A percentile compares a stretch with the other conserved stretches of the same genome.
These are phyloP conservation scores for Echiichthys vipera DNA, from an alignment of 2,797 vertebrate species.

Conservation along the genomic window DNA sequence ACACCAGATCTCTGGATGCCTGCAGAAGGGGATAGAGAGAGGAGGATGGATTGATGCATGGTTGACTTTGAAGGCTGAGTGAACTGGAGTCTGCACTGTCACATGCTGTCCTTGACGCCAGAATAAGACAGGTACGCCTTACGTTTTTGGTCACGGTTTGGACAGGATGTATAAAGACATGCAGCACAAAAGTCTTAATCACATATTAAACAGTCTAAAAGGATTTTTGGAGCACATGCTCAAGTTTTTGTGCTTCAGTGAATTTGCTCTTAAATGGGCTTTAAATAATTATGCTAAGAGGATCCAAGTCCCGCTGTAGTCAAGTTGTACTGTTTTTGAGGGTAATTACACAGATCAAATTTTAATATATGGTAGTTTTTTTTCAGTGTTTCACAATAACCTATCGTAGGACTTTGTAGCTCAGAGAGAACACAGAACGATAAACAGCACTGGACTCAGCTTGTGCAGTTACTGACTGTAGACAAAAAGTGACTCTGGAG, in stretches of 20 bases:
- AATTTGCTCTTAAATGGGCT: constrained; percentile 18
- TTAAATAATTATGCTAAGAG: constrained; percentile 44
- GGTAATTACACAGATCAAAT: constrained; percentile 1
- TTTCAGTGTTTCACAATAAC: background rate
- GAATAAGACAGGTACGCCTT: background rate
- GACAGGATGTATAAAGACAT: background rate
- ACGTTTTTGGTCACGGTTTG: background rate
- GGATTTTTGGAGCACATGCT: background rate
- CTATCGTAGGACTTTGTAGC: background rate
- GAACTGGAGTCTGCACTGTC: background rate
- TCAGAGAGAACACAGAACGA: background rate
- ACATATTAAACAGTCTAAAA: background rate
- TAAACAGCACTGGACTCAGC: background rate
- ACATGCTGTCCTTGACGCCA: background rate
- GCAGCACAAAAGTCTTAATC: background rate
- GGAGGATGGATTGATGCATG: background rate
- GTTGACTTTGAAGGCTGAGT: background rate
- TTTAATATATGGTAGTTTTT: background rate
- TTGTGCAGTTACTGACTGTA: background rate
- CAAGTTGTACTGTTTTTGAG: background rate
- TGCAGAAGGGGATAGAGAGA: constrained; percentile 63
- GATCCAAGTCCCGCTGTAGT: background rate
- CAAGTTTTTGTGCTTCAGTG: constrained; percentile 1
- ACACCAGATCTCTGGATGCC: constrained; percentile 95
- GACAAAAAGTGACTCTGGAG: background rate